Base-by-base conservation (phyloP, 2,888 invertebrate species). In the Pinctada fucata region DNA sequence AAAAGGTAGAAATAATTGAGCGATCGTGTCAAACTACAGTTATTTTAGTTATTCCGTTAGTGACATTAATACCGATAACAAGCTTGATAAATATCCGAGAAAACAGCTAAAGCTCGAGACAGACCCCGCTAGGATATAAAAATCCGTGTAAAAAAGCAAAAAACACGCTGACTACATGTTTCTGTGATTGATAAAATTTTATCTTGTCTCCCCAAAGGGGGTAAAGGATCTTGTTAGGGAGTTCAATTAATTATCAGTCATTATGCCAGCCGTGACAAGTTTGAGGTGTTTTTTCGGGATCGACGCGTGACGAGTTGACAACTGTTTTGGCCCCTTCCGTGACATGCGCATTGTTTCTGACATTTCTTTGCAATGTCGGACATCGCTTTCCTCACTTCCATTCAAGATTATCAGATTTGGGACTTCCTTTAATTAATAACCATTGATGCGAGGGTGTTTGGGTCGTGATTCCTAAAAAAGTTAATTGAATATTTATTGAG, bases 261-360 rank as follows among this genome's bases (percentile, higher is more conserved):
- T 71, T 71, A 71, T 51, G 71, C 50, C 52, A 51, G 13, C 31
- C 16, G 13, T 2, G 51, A 51, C 51, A 71, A 49, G 52, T 51
- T 51, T 10, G 52, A 51, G 52, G 50, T 51, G 50, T 49, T 71
- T 71, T 71, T 71, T 49, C 71, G 71, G 52, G 71, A 49, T 51
- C 51, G 52, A 49, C 13, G 52, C 45, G 51, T 76, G 76, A 50
- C 76, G 67, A 45, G 6, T 66, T 65, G 64, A 64, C 69, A 64
- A 76, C 52, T 66, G 52, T 76, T 49, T 76, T 51, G 63, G n/a
- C 71, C 69, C 72, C 48, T 49, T 52, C 5, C 3, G 45, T 76
- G 76, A 76, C 76, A 64, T 71, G 47, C 67, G 49, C 72, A 76
- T 76, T 76, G 76, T 76, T 72, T 52, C 51, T 31, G 51, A 72